These are phyloP conservation scores for Drosophila koepferae DNA, from an alignment of 2,888 invertebrate species.

Conservation along the genomic window DNA sequence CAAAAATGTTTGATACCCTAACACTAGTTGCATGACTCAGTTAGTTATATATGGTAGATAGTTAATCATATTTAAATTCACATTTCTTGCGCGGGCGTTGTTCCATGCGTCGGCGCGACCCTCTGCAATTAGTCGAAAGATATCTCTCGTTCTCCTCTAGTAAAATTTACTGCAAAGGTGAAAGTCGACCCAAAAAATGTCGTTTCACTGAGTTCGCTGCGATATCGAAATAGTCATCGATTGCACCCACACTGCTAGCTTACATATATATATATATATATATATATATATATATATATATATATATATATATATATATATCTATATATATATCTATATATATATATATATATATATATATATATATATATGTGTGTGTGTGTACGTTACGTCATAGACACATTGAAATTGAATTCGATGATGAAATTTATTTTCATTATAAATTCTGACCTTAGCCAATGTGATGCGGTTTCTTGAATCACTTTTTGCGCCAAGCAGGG, in stretches of 20 bases:
- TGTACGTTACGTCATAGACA: constrained; percentile 35
- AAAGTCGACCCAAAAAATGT: constrained; percentile 27
- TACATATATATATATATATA: no score
- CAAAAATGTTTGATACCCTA: no score
- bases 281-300: no score
- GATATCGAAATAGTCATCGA: constrained; percentile 28
- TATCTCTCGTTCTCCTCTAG: not conserved
- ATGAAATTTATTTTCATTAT: constrained; percentile 29
- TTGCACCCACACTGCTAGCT: not conserved
- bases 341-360: no score
- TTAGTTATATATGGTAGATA: not conserved
- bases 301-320: no score
- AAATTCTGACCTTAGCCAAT: constrained; percentile 32
- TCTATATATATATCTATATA: no score
- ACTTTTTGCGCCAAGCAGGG: not conserved
- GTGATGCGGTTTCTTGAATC: not conserved
- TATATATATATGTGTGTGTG: not conserved
- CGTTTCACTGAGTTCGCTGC: not conserved
- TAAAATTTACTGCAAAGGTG: constrained; percentile 28
- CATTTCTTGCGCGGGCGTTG: not conserved
- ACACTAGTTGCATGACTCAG: not conserved
- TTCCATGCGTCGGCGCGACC: not conserved
- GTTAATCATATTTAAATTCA: not conserved
- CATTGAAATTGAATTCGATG: constrained; percentile 13
- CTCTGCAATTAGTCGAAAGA: constrained; percentile 15